Percentiles rank a stretch among this genome's conserved stretches.
These are phyloP conservation scores for Cyaniris semiargus DNA, from an alignment of 2,888 invertebrate species.

Conservation along the genomic window DNA sequence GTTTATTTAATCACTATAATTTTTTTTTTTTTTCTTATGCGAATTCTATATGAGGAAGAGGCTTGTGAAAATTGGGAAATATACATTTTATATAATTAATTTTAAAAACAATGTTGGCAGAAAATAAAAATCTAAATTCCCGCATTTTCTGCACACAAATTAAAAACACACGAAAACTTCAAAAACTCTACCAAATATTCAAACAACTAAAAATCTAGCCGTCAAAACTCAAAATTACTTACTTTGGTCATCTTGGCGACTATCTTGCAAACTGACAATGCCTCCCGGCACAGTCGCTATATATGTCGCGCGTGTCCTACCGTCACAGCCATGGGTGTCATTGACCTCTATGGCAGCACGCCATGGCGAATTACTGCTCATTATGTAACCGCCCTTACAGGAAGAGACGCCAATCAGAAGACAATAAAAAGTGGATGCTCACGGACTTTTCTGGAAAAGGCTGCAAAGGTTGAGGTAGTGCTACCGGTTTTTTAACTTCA, in stretches of 20 bases:
- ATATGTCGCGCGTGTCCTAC: constrained; percentile 62
- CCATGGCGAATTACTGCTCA: constrained; percentile 35
- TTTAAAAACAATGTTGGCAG: too few relatives aligned
- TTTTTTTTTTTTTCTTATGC: too few relatives aligned
- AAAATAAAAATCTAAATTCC: too few relatives aligned
- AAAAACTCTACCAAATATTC: neutral
- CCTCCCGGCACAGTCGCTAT: constrained; percentile 49
- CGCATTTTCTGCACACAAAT: too few relatives aligned
- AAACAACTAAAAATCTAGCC: neutral
- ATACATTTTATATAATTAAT: too few relatives aligned
- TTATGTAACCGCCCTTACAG: constrained; percentile 28
- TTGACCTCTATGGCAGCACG: constrained; percentile 53
- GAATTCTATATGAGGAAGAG: too few relatives aligned
- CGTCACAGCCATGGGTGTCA: constrained; percentile 58
- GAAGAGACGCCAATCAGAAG: neutral
- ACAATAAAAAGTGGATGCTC: neutral
- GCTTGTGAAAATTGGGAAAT: too few relatives aligned
- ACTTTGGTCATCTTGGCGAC: constrained; percentile 45
- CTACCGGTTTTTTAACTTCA: neutral
- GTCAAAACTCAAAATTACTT: constrained; percentile 18
- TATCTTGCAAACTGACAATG: constrained; percentile 36
- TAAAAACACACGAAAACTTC: neutral
- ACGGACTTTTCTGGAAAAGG: neutral
- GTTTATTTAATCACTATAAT: too few relatives aligned
- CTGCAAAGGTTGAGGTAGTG: neutral